Conservation (phyloP, 2,113 vertebrate genomes). For the Phocoena phocoena region DNA sequence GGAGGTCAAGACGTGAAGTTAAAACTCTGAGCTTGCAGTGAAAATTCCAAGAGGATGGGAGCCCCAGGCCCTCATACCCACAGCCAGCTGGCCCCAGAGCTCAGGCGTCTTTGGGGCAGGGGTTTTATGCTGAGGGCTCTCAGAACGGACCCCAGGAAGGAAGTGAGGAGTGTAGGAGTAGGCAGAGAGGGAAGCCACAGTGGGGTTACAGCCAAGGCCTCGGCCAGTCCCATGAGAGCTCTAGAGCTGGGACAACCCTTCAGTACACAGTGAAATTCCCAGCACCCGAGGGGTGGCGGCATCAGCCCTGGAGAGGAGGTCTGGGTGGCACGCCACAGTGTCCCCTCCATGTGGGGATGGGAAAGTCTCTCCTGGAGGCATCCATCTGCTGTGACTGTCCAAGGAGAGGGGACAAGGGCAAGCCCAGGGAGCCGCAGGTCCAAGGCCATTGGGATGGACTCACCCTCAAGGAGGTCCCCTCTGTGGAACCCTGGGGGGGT, state of each 20-base stretch:
- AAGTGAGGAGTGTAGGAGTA: neutral
- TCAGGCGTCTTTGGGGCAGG: neutral
- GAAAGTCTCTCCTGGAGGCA: neutral
- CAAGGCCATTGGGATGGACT: neutral
- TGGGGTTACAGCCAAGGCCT: neutral
- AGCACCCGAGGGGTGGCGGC: fast-evolving
- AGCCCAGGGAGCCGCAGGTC: neutral
- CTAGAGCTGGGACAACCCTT: neutral
- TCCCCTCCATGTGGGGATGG: fast-evolving
- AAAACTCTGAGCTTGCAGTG: neutral
- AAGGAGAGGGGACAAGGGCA: neutral
- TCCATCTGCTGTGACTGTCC: neutral
- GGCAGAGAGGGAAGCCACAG: neutral
- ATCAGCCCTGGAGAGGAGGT: neutral
- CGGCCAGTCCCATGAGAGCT: neutral
- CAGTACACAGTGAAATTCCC: neutral
- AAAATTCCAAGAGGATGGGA: neutral
- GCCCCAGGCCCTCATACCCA: neutral
- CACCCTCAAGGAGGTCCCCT: neutral
- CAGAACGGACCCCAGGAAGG: neutral
- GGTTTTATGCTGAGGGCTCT: neutral
- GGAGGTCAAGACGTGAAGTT: neutral
- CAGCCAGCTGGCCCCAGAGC: neutral
- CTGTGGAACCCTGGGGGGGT: neutral
- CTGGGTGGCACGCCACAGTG: neutral